phyloP scores from a whole-genome alignment of 2,797 vertebrate species.

The Pangasius krempfi region DNA sequence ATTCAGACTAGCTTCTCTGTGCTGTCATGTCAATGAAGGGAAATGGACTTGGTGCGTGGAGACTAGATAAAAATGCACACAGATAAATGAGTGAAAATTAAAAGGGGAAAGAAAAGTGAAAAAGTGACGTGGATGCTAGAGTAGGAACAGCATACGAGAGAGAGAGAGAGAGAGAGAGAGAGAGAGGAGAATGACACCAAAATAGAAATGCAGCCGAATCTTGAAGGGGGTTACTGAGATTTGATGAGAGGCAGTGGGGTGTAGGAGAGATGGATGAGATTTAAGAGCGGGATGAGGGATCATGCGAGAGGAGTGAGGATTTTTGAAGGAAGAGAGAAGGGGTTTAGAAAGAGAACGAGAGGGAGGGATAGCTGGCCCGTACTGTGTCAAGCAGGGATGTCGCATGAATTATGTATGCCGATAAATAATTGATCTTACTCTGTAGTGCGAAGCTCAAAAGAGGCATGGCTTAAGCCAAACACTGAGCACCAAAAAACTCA shows the following conservation, averaged over 20 bases:
- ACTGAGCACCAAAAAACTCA: slow-evolving; percentile 54
- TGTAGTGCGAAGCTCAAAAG: slow-evolving; percentile 74
- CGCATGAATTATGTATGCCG: slow-evolving; percentile 77
- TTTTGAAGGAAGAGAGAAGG: slow-evolving; percentile 10
- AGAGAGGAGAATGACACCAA: slow-evolving; percentile 6
- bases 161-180: background rate
- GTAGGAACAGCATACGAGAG: background rate
- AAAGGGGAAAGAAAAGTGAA: background rate
- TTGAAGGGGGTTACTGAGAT: slow-evolving; percentile 44
- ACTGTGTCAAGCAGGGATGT: slow-evolving; percentile 72
- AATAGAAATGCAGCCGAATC: slow-evolving; percentile 27
- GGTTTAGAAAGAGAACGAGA: slow-evolving; percentile 48
- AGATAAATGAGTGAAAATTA: background rate
- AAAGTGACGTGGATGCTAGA: slow-evolving; percentile 29
- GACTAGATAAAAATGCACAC: background rate
- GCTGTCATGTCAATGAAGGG: background rate
- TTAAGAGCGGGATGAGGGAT: slow-evolving; percentile 37
- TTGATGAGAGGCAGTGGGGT: slow-evolving; percentile 45
- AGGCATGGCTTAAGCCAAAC: slow-evolving; percentile 57
- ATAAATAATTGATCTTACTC: slow-evolving; percentile 79
- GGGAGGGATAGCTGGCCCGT: slow-evolving; percentile 66
- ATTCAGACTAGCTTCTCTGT: background rate
- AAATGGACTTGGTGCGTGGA: slow-evolving; percentile 48
- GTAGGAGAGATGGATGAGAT: slow-evolving; percentile 46
- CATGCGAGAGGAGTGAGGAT: slow-evolving; percentile 54